These are phyloP conservation scores for Siderastrea radians DNA, from an alignment of 92 coral and sea anemone species.

Conservation along the genomic window DNA sequence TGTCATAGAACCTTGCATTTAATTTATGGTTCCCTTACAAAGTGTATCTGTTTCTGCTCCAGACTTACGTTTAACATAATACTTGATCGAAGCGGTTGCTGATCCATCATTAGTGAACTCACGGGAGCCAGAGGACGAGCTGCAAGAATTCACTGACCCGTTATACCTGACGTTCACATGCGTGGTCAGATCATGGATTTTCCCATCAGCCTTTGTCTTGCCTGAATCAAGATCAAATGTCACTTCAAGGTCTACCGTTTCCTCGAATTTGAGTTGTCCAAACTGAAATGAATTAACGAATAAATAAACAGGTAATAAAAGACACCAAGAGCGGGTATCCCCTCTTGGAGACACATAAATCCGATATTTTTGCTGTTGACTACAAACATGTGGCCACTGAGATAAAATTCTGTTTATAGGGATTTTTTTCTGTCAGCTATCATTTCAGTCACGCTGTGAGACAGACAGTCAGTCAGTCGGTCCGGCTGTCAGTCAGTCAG, in stretches of 20 bases:
- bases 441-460: no score
- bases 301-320: no score
- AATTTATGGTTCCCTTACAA: no score
- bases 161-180: conserved; percentile 56
- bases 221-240: conserved; percentile 3
- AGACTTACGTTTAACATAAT: conserved; percentile 38
- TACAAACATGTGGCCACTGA: no score
- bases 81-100: conserved; percentile 38
- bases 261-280: conserved; percentile 45
- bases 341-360: no score
- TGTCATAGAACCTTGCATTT: no score
- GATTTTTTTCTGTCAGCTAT: no score
- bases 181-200: conserved; percentile 48
- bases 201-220: conserved; percentile 46
- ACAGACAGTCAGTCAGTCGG: no score
- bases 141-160: conserved; percentile 56
- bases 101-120: conserved; percentile 39
- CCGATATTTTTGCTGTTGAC: no score
- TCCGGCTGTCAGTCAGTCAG: not conserved
- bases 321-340: no score
- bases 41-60: no score
- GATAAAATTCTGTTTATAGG: no score
- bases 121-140: conserved; percentile 60
- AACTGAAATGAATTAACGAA: conserved; percentile 35
- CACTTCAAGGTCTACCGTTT: conserved; percentile 37